Evolutionary conservation across 2,888 invertebrate species (phyloP).

Genomic region (Tipula vernalis): DNA sequence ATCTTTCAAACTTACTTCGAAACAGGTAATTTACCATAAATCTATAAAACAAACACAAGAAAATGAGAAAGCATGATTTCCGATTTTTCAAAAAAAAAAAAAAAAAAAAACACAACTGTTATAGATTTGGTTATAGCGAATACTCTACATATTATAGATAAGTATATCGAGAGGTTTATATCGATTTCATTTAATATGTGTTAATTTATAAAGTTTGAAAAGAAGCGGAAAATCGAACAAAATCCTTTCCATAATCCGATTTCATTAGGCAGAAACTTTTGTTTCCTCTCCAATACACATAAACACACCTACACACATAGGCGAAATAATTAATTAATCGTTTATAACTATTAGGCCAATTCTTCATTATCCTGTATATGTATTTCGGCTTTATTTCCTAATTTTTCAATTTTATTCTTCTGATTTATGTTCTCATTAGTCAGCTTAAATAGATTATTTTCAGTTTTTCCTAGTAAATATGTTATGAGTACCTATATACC

Average conservation of each 20-base stretch:
- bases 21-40: background rate
- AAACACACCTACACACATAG: background rate
- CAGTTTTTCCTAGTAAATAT: background rate
- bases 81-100: background rate
- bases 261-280: background rate
- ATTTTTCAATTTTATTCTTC: background rate
- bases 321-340: background rate
- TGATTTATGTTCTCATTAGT: background rate
- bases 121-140: background rate
- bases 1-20: background rate
- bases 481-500: background rate
- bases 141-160: no score
- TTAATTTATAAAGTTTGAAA: background rate
- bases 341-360: background rate
- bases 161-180: background rate
- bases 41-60: background rate
- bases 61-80: background rate
- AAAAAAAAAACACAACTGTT: background rate
- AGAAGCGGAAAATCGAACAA: background rate
- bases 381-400: background rate
- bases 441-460: background rate
- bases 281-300: background rate
- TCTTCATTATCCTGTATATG: background rate
- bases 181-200: constrained; percentile 4
- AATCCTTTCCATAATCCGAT: background rate